Evolutionary conservation across 2,888 invertebrate genomes (phyloP).

Genomic region (Ophion ventricosus): DNA sequence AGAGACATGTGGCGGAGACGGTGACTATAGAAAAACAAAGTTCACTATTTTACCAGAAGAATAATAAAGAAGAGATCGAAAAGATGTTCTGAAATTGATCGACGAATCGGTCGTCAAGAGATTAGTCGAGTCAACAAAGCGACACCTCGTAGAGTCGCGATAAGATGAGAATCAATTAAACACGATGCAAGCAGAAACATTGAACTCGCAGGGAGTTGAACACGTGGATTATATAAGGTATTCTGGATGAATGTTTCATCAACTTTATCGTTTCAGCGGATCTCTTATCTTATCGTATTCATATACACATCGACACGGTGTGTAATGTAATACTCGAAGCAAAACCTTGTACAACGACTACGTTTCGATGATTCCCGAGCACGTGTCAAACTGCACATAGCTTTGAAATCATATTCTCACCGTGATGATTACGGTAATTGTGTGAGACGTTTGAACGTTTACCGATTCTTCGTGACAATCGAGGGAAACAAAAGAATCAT

Average conservation of each 20-base stretch:
- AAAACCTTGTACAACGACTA: not conserved
- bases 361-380: not conserved
- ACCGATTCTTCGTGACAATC: not conserved
- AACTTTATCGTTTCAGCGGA: conserved; percentile 1
- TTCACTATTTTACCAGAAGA: not conserved
- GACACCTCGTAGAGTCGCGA: not conserved
- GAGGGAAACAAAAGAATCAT: not conserved
- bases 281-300: conserved; percentile 34
- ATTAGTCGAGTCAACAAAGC: not conserved
- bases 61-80: not conserved
- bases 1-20: not conserved
- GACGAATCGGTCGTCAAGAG: not conserved
- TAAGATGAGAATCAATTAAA: conserved; percentile 1
- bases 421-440: not conserved
- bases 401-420: not conserved
- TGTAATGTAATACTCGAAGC: conserved; percentile 1
- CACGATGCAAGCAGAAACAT: not conserved
- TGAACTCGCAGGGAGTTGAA: not conserved
- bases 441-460: not conserved
- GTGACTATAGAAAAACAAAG: not conserved
- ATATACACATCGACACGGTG: not conserved
- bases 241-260: not conserved
- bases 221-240: not conserved
- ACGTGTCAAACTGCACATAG: not conserved
- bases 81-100: not conserved